Evolutionary conservation across 2,888 invertebrate genomes (phyloP).

Genomic region (Phalera bucephala): DNA sequence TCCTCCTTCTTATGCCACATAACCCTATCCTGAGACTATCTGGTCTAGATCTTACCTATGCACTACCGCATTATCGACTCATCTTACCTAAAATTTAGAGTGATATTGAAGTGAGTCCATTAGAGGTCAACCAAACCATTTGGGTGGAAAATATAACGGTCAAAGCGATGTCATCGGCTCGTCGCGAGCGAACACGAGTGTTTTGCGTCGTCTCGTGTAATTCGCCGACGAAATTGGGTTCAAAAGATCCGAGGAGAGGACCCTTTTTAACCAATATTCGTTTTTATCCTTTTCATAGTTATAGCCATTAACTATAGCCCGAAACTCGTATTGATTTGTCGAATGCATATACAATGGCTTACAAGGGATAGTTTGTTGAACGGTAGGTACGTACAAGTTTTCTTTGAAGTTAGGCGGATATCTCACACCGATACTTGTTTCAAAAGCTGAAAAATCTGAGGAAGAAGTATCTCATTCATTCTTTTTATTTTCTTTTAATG

Average conservation of each 20-base stretch:
- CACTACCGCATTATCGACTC: no score
- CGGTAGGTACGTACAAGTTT: no score
- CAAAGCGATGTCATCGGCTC: constrained; percentile 20
- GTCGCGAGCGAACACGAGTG: constrained; percentile 29
- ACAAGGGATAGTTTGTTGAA: no score
- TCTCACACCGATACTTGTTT: no score
- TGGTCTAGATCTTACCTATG: no score
- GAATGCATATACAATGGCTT: constrained; percentile 11
- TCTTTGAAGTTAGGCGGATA: no score
- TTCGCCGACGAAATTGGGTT: constrained; percentile 24
- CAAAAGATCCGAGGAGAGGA: constrained; percentile 22
- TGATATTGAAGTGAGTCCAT: constrained; percentile 29
- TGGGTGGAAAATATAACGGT: constrained; percentile 33
- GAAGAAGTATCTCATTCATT: no score
- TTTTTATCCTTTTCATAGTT: constrained; percentile 13
- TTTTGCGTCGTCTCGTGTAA: constrained; percentile 23
- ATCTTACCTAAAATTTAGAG: constrained; percentile 31
- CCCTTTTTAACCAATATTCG: background rate
- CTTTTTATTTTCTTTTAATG: no score
- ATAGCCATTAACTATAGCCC: constrained; percentile 18
- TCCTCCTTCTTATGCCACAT: no score
- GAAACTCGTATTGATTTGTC: constrained; percentile 5
- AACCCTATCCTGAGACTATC: no score
- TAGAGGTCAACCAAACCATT: constrained; percentile 27
- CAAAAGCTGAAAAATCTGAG: no score